These are phyloP conservation scores for Globia sparganii DNA, from an alignment of 2,888 invertebrate species.

Conservation along the genomic window DNA sequence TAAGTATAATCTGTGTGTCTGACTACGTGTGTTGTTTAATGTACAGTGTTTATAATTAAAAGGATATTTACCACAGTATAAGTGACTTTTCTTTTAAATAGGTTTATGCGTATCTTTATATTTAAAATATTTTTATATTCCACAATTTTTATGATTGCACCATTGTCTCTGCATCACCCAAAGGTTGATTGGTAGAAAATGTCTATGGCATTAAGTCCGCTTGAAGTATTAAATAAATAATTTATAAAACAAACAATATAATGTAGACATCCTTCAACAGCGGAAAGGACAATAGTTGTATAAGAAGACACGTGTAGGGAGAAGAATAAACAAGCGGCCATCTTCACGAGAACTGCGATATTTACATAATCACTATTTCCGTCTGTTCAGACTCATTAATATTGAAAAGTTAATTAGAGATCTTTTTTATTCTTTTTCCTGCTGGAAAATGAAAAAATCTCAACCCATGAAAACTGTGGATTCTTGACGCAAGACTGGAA, in stretches of 20 bases:
- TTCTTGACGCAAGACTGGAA: neutral
- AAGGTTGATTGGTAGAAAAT: too few species aligned
- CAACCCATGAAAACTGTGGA: neutral
- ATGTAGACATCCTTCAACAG: neutral
- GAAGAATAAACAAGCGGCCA: neutral
- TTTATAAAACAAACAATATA: neutral
- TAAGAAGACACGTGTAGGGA: conserved; percentile 1
- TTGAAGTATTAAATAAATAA: too few species aligned
- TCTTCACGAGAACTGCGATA: neutral
- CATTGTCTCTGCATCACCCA: too few species aligned
- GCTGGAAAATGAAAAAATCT: neutral
- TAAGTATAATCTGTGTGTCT: too few species aligned
- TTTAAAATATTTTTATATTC: too few species aligned
- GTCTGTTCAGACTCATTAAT: neutral
- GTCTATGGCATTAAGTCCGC: too few species aligned
- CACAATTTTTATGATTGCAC: too few species aligned
- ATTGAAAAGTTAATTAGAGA: neutral
- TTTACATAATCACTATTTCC: neutral
- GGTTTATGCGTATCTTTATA: too few species aligned
- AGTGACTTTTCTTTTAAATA: too few species aligned
- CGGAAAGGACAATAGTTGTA: neutral
- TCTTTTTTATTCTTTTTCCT: neutral
- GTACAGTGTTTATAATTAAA: too few species aligned
- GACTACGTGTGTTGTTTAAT: too few species aligned
- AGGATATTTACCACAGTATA: too few species aligned